A percentile compares a stretch with the other conserved stretches of the same genome.
These are phyloP conservation scores for Palythoa grandiflora DNA, from an alignment of 92 coral and sea anemone species.

Conservation along the genomic window DNA sequence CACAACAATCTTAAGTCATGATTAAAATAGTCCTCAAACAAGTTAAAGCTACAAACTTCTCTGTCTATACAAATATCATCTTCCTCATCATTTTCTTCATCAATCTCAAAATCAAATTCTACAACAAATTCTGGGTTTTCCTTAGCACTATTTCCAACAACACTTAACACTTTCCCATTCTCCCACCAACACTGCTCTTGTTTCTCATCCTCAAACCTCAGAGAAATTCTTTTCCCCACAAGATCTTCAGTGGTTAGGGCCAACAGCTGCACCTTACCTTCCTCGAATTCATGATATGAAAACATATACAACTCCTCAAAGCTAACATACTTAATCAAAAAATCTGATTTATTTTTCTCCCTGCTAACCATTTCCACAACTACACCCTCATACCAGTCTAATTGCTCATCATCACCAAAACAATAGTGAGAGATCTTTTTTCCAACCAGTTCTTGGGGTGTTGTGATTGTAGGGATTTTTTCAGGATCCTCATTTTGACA, in stretches of 20 bases:
- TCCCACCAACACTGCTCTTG: slow-evolving; percentile 58
- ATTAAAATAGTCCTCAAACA: slow-evolving; percentile 35
- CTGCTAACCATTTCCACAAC: slow-evolving; percentile 28
- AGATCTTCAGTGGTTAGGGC: slow-evolving; percentile 15
- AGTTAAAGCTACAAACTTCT: slow-evolving; percentile 38
- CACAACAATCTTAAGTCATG: slow-evolving; percentile 21
- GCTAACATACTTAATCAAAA: slow-evolving; percentile 47
- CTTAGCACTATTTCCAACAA: slow-evolving; percentile 12
- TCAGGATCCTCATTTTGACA: background rate
- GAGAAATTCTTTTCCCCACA: slow-evolving; percentile 41
- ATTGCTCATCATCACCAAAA: slow-evolving; percentile 30
- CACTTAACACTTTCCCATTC: slow-evolving; percentile 50
- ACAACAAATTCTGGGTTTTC: slow-evolving; percentile 42
- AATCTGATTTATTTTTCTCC: slow-evolving; percentile 11
- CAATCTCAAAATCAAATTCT: slow-evolving; percentile 40
- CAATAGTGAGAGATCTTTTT: slow-evolving; percentile 36
- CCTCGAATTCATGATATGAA: slow-evolving; percentile 30
- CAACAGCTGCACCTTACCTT: slow-evolving; percentile 23
- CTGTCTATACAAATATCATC: slow-evolving; percentile 17
- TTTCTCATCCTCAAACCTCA: slow-evolving; percentile 43
- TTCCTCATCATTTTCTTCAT: slow-evolving; percentile 12
- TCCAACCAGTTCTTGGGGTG: slow-evolving; percentile 25
- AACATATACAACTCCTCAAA: slow-evolving; percentile 25
- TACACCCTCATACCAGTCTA: slow-evolving; percentile 52
- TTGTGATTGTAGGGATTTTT: slow-evolving; percentile 14